These are phyloP conservation scores for Calameuta idolon DNA, from an alignment of 2,888 invertebrate species.

Conservation along the genomic window DNA sequence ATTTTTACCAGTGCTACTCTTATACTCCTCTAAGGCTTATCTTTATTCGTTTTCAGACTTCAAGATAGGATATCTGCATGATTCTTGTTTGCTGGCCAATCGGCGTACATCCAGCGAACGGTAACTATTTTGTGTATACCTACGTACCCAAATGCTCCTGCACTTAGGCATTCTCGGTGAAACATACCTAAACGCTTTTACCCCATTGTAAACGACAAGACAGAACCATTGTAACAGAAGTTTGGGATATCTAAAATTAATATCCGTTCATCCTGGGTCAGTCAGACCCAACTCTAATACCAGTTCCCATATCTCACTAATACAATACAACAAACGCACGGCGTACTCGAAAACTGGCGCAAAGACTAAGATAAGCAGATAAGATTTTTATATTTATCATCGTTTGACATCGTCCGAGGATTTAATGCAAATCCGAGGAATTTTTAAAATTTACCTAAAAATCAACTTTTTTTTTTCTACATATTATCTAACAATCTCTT, in stretches of 20 bases:
- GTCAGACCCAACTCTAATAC: background rate
- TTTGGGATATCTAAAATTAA: background rate
- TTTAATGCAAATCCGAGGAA: background rate
- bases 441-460: background rate
- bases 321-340: background rate
- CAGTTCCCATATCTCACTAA: background rate
- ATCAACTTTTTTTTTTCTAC: background rate
- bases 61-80: conserved; percentile 13
- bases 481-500: background rate
- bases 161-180: background rate
- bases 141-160: background rate
- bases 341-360: background rate
- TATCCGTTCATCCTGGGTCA: background rate
- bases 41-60: conserved; percentile 5
- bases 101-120: background rate
- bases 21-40: conserved; percentile 11
- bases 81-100: conserved; percentile 7
- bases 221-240: background rate
- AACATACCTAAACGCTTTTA: background rate
- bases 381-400: background rate
- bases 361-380: background rate
- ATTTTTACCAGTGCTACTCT: conserved; percentile 5
- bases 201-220: background rate
- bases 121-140: background rate
- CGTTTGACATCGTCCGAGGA: background rate